A percentile compares a stretch with the other conserved stretches of the same genome.
Evolutionary conservation across 2,888 invertebrate genomes (phyloP).

Genomic region (Bruchidius siliquastri): DNA sequence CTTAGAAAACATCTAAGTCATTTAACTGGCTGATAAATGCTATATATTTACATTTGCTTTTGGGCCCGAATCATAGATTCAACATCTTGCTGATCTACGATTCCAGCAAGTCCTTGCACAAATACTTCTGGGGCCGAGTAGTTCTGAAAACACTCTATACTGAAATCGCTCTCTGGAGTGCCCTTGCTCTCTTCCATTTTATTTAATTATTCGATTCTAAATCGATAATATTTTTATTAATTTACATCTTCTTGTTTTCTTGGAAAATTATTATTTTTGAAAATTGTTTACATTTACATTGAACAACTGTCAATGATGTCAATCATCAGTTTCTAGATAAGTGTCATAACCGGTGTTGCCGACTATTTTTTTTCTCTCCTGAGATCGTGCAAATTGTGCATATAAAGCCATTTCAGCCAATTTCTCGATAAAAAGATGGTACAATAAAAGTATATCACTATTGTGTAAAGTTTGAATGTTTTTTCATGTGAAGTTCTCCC

Average conservation of each 20-base stretch:
- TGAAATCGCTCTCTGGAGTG: slow-evolving; percentile 64
- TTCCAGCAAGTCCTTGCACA: slow-evolving; percentile 86
- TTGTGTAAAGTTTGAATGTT: too few species aligned
- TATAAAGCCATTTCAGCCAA: too few species aligned
- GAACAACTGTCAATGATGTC: neutral
- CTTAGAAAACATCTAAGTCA: too few species aligned
- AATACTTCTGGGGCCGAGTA: slow-evolving; percentile 88
- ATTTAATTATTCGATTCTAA: neutral
- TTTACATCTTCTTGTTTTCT: neutral
- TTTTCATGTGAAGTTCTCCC: too few species aligned
- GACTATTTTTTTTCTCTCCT: too few species aligned
- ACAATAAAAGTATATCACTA: too few species aligned
- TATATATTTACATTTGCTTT: slow-evolving; percentile 74
- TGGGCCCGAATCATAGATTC: slow-evolving; percentile 86
- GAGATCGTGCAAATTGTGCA: too few species aligned
- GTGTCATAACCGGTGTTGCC: too few species aligned
- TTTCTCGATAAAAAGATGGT: too few species aligned
- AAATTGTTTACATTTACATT: too few species aligned
- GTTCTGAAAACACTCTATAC: slow-evolving; percentile 86
- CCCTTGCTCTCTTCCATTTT: slow-evolving; percentile 48
- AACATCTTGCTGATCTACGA: slow-evolving; percentile 87
- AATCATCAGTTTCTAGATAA: neutral
- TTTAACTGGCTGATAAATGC: too few species aligned
- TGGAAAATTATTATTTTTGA: neutral
- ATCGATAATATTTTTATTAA: neutral